Conservation (phyloP, 2,797 vertebrate species). For the Neostethus bicornis region DNA sequence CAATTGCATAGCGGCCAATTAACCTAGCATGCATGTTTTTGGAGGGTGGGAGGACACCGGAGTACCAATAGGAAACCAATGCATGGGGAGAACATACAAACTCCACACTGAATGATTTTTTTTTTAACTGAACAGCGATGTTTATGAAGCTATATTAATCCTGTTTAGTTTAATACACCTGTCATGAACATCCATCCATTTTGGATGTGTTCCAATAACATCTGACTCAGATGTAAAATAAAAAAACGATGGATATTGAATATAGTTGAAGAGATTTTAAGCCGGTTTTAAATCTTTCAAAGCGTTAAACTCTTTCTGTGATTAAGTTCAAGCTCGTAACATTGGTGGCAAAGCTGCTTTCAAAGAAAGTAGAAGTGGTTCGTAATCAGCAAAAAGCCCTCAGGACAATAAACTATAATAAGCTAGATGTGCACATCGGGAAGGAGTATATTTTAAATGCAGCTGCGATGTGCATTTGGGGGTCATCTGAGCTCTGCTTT, state of each 20-base stretch:
- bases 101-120: no score
- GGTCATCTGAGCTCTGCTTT: conserved; percentile 2
- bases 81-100: no score
- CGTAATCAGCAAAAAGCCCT: conserved; percentile 14
- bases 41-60: no score
- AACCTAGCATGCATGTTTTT: no score
- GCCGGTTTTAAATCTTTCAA: conserved; percentile 10
- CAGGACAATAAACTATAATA: conserved; percentile 9
- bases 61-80: no score
- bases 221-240: conserved; percentile 8
- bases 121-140: no score
- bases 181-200: no score
- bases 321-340: not conserved
- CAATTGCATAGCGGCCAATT: no score
- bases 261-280: conserved; percentile 9
- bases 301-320: conserved; percentile 1
- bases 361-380: not conserved
- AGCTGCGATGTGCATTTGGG: conserved; percentile 1
- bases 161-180: no score
- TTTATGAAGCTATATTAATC: no score
- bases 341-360: conserved; percentile 5
- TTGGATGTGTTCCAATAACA: not conserved
- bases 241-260: no score
- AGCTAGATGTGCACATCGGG: conserved; percentile 11
- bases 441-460: conserved; percentile 15